Base-by-base conservation (phyloP, 2,888 invertebrate genomes). In the Eupelmus urozonus region DNA sequence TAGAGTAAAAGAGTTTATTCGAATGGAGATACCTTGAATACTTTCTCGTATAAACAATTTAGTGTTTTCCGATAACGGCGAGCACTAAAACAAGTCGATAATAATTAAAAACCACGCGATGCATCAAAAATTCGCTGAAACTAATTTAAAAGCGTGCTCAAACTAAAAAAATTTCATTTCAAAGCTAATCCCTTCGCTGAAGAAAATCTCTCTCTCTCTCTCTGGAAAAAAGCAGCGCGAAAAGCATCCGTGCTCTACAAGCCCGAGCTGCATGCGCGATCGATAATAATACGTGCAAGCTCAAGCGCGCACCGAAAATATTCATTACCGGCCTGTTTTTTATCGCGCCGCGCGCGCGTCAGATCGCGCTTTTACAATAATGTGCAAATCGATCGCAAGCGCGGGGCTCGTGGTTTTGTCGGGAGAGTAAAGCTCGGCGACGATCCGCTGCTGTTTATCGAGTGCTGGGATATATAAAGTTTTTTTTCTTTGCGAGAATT, bases 311-410 rank as follows among this genome's bases (percentile, higher is more conserved):
- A 9, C 42, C 62, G 25, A 62, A 62, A 62, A 53, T 53, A 53
- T 62, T 71, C 70, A 49, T 60, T 72, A 72, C 45, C 57, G 49
- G 20, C n/a, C 18, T 34, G 3, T 34, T 18, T 27, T 70, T 34
- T 29, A 57, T 42, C 23, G 9, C 27, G 9, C 27, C 29, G 13
- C 18, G 20, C 2, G 13, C 69, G 34, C 34, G 34, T 34, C 9
- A 9, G 3, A 5, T 34, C 34, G 3, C 34, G 5, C 9, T 34
- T 34, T 0, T 18, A 11, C 11, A 65, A 65, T 65, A n/a, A 27
- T 51, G 16, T 9, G 5, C 34, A 34, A 25, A 51, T 51, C 29
- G 53, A 66, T 34, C 53, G 11, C 27, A 29, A 66, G 34, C 3
- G 34, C 3, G 34, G 34, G 9, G 3, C n/a, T n/a, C n/a, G n/a